These are phyloP conservation scores for Meghimatium bilineatum DNA, from an alignment of 2,888 invertebrate genomes.

Conservation along the genomic window DNA sequence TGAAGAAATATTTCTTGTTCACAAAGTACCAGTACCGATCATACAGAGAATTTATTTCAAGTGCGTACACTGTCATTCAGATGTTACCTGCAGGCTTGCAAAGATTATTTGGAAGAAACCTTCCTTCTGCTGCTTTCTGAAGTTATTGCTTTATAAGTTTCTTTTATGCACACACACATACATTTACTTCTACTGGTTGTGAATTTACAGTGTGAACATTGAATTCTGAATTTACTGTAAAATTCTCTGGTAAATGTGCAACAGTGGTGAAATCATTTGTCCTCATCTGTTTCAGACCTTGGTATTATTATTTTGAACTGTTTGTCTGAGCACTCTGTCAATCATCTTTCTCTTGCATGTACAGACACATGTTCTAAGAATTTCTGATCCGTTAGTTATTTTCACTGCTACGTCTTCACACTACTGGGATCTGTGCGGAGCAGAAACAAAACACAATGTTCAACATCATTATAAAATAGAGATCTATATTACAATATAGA, in stretches of 20 bases:
- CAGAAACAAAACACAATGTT: background rate
- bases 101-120: background rate
- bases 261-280: background rate
- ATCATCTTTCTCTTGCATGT: background rate
- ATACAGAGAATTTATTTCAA: background rate
- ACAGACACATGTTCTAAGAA: background rate
- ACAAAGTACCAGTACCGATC: background rate
- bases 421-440: slow-evolving; percentile 44
- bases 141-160: slow-evolving; percentile 28
- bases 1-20: too few species aligned
- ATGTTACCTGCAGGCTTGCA: background rate
- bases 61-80: background rate
- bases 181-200: too few species aligned
- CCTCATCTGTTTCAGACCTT: background rate
- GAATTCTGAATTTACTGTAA: background rate
- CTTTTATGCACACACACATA: background rate
- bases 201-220: background rate
- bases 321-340: background rate
- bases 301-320: background rate
- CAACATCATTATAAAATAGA: background rate
- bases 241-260: background rate
- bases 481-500: background rate
- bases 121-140: slow-evolving; percentile 3
- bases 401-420: slow-evolving; percentile 43
- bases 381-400: background rate